Percentiles rank a stretch among this genome's conserved stretches.
These are phyloP conservation scores for Stenolophus ochropezus DNA, from an alignment of 2,888 invertebrate genomes.

Conservation along the genomic window DNA sequence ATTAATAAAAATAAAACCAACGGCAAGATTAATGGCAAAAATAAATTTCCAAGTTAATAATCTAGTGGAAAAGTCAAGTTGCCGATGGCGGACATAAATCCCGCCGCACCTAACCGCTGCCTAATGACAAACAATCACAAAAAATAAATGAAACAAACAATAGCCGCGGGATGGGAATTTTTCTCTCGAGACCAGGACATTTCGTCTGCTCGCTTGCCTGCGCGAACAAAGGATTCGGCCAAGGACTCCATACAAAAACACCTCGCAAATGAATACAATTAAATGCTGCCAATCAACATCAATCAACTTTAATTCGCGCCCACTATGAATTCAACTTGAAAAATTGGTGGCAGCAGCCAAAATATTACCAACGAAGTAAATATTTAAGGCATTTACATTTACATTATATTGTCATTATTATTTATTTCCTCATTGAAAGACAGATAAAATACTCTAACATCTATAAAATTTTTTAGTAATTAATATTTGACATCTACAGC, in stretches of 20 bases:
- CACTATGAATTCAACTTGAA: too few relatives aligned
- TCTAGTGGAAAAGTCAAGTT: slow-evolving; percentile 41
- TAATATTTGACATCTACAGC: too few relatives aligned
- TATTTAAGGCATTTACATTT: too few relatives aligned
- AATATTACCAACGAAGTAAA: too few relatives aligned
- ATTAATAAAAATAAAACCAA: slow-evolving; percentile 40
- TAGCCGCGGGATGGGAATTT: slow-evolving; percentile 11
- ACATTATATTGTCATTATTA: too few relatives aligned
- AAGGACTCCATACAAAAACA: not conserved
- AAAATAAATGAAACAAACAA: slow-evolving; percentile 45
- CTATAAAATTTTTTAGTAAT: too few relatives aligned
- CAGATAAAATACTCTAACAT: too few relatives aligned
- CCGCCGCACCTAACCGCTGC: not conserved
- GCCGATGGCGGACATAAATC: slow-evolving; percentile 39
- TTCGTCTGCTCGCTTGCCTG: slow-evolving; percentile 1
- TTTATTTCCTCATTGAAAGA: too few relatives aligned
- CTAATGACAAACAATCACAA: slow-evolving; percentile 41
- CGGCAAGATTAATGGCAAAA: slow-evolving; percentile 34
- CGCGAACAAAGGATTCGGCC: not conserved
- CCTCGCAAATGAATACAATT: not conserved
- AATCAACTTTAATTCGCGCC: too few relatives aligned
- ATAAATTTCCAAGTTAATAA: slow-evolving; percentile 48
- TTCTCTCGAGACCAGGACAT: slow-evolving; percentile 15
- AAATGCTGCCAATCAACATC: not conserved
- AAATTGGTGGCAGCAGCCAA: too few relatives aligned